Conservation (phyloP, 2,113 vertebrate genomes). For the Ceyx margarethae region DNA sequence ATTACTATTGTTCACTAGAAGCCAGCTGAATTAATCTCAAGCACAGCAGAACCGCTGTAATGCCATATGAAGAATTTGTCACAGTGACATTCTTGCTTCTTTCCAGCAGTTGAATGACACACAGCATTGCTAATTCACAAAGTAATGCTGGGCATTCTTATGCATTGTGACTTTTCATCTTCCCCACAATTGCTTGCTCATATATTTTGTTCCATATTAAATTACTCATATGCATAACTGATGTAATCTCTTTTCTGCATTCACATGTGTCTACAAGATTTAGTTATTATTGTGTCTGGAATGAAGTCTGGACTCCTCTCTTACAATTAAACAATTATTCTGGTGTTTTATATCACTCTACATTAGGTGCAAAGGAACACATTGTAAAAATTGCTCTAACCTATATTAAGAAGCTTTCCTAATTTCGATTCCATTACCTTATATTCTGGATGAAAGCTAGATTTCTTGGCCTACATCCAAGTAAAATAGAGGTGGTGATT, state of each 20-base stretch:
- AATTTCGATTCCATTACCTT: slow-evolving; percentile 34
- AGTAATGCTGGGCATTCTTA: slow-evolving; percentile 13
- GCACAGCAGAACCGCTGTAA: slow-evolving; percentile 7
- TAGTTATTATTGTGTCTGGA: slow-evolving; percentile 29
- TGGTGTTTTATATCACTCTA: neutral
- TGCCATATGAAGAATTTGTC: neutral
- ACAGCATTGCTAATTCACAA: slow-evolving; percentile 22
- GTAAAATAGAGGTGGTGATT: neutral
- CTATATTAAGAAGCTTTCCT: neutral
- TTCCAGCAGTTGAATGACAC: slow-evolving; percentile 40
- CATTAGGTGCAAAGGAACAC: neutral
- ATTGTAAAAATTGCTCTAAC: slow-evolving; percentile 22
- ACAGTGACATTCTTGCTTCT: slow-evolving; percentile 12
- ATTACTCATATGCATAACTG: slow-evolving; percentile 45
- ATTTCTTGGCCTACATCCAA: neutral
- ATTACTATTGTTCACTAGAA: neutral
- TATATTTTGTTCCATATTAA: slow-evolving; percentile 48
- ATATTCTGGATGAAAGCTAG: neutral
- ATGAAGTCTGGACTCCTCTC: neutral
- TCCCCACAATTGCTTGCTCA: neutral
- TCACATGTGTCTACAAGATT: slow-evolving; percentile 9
- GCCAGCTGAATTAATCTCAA: neutral
- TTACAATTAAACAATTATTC: slow-evolving; percentile 35
- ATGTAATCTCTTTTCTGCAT: slow-evolving; percentile 42
- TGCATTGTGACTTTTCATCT: slow-evolving; percentile 42